Conservation (phyloP, 2,888 invertebrate species). For the Apotomis turbidana region DNA sequence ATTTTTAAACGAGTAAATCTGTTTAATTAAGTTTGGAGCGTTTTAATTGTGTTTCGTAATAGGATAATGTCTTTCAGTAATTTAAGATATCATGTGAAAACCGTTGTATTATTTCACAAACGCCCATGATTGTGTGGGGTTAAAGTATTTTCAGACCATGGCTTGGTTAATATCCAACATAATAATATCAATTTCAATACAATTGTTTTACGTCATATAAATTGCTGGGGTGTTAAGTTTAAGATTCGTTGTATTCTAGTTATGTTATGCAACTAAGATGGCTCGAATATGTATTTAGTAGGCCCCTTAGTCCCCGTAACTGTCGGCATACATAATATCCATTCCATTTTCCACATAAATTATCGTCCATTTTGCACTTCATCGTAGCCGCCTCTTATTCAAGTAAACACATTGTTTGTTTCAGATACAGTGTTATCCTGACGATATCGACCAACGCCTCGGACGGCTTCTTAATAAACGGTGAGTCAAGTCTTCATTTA, state of each 20-base stretch:
- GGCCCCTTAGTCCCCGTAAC: background rate
- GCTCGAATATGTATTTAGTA: background rate
- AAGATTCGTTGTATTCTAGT: no score
- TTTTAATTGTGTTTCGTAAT: background rate
- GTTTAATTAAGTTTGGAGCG: background rate
- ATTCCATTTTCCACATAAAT: conserved; percentile 27
- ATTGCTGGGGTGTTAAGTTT: no score
- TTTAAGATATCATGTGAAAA: no score
- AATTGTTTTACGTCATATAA: no score
- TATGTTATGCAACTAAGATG: no score
- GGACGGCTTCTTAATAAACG: conserved; percentile 77
- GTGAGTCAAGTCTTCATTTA: conserved; percentile 53
- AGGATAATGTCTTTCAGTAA: background rate
- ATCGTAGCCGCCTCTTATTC: conserved; percentile 12
- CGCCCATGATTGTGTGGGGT: no score
- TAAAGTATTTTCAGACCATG: no score
- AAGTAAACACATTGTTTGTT: conserved; percentile 51
- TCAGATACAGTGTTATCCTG: conserved; percentile 77
- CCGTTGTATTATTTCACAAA: no score
- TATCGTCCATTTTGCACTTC: background rate
- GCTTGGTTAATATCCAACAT: no score
- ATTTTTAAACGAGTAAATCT: background rate
- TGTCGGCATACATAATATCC: background rate
- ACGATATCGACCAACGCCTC: conserved; percentile 74
- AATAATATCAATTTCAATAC: no score